Evolutionary conservation across 2,888 invertebrate genomes (phyloP).

Genomic region (Palloptera scutellata): DNA sequence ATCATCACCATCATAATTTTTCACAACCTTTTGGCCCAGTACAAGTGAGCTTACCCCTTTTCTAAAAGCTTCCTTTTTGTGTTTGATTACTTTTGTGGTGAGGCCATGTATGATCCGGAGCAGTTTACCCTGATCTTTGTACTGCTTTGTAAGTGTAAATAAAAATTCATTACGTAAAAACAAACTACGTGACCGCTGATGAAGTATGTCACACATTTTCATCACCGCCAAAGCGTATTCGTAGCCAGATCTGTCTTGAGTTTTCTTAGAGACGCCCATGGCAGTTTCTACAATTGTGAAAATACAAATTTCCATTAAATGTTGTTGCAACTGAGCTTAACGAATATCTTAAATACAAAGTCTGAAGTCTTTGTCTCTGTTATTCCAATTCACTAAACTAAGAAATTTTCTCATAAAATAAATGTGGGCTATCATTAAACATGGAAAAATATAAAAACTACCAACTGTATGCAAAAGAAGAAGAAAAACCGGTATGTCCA

Average conservation of each 20-base stretch:
- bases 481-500: constrained; percentile 22
- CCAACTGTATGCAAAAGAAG: constrained; percentile 1
- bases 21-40: constrained; percentile 47
- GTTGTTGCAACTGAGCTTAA: no score
- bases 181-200: constrained; percentile 80
- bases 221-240: constrained; percentile 89
- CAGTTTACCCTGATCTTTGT: constrained; percentile 77
- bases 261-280: constrained; percentile 86
- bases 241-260: constrained; percentile 81
- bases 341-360: no score
- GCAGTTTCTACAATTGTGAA: constrained; percentile 73
- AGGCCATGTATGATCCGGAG: constrained; percentile 80
- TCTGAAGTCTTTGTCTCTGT: not conserved
- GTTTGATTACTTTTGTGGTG: constrained; percentile 79
- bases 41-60: constrained; percentile 68
- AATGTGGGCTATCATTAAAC: not conserved
- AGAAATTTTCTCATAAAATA: constrained; percentile 1
- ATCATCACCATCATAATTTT: constrained; percentile 27
- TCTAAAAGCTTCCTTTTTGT: constrained; percentile 78
- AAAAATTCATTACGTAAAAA: constrained; percentile 81
- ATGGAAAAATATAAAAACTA: constrained; percentile 16
- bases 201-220: constrained; percentile 89
- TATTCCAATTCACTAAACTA: constrained; percentile 14
- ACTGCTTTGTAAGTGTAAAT: constrained; percentile 79
- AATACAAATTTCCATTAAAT: not conserved